Percentiles rank a stretch among this genome's conserved stretches.
Conservation (phyloP, 2,797 vertebrate genomes). For the Bradypodion pumilum region DNA sequence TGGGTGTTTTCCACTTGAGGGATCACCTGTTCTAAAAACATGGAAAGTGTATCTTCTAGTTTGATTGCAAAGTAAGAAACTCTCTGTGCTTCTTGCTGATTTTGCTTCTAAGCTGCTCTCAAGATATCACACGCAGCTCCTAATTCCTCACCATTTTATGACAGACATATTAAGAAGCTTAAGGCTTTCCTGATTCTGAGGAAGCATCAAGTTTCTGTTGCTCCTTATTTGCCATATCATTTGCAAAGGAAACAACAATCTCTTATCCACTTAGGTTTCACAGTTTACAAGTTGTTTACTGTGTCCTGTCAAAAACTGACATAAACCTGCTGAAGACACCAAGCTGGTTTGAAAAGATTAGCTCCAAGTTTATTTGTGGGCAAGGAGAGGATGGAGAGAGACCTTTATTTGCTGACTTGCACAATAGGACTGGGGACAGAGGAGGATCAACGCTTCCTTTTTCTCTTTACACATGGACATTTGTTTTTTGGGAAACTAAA, state of each 20-base stretch:
- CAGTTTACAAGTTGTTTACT: background rate
- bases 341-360: background rate
- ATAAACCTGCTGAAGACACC: background rate
- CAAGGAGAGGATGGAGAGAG: background rate
- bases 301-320: background rate
- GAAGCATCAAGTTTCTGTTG: background rate
- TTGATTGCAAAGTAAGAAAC: background rate
- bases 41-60: too few species aligned
- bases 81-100: background rate
- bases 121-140: background rate
- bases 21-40: too few species aligned
- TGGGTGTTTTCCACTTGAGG: too few species aligned
- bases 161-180: background rate
- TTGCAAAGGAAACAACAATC: fast-evolving
- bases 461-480: slow-evolving; percentile 14
- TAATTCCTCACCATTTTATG: background rate
- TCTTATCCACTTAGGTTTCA: background rate
- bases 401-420: slow-evolving; percentile 42
- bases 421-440: background rate
- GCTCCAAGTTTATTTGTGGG: slow-evolving; percentile 6
- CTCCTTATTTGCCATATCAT: background rate
- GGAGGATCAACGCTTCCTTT: slow-evolving; percentile 8
- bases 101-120: background rate
- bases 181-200: fast-evolving
- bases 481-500: background rate